Percentiles rank a stretch among this genome's conserved stretches.
These are phyloP conservation scores for Chlamydotis undulata DNA, from an alignment of 2,113 vertebrate genomes.

Conservation along the genomic window DNA sequence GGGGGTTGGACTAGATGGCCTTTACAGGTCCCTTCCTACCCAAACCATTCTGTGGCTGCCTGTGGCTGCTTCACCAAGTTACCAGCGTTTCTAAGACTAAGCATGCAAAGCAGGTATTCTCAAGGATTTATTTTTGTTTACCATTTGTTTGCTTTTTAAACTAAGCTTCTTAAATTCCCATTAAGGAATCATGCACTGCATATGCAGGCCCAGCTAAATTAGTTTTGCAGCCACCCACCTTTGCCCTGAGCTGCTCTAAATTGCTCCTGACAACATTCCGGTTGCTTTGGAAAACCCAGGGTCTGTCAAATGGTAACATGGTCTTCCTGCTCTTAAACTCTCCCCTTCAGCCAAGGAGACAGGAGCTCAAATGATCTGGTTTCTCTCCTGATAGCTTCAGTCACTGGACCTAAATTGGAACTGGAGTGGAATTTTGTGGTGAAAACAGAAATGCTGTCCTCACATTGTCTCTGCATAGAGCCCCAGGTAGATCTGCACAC, in stretches of 20 bases:
- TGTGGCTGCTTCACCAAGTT: neutral
- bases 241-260: conserved; percentile 6
- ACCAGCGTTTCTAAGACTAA: neutral
- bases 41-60: neutral
- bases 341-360: neutral
- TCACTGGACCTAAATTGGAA: neutral
- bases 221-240: neutral
- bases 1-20: too few species aligned
- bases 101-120: neutral
- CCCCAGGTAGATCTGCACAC: neutral
- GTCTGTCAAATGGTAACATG: neutral
- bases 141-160: neutral
- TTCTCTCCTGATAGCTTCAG: conserved; percentile 4
- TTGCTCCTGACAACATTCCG: neutral
- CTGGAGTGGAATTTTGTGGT: neutral
- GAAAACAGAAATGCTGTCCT: conserved; percentile 18
- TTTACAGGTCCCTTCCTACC: too few species aligned
- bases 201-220: neutral
- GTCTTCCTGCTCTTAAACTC: neutral
- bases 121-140: conserved; percentile 1
- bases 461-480: neutral
- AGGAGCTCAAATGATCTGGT: neutral
- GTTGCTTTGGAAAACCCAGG: neutral
- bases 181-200: neutral
- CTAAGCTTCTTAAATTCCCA: neutral